Base-by-base conservation (phyloP, 2,113 vertebrate genomes). In the Sylvilagus bachmani region DNA sequence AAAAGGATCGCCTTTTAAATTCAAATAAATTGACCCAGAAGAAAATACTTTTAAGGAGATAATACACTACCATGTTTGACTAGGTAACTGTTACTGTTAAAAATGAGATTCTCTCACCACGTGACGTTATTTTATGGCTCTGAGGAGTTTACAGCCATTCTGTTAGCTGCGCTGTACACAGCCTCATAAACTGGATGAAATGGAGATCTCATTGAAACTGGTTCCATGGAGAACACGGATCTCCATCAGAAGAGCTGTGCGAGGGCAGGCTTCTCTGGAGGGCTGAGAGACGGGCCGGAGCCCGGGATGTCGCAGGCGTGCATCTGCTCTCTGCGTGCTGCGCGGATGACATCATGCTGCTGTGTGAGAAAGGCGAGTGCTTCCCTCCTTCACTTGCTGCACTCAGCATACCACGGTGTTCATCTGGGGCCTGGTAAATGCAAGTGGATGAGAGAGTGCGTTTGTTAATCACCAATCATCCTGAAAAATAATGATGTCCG, bases 401-500 rank as follows among this genome's bases (percentile, higher is more conserved):
- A 58, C 62, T 24, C 71, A 93, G 67, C 86, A 64, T 81, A 89
- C 88, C 73, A 81, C 87, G 85, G 95, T 80, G 91, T 90, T 92
- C 86, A 82, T 96, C 88, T 86, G 78, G 82, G 78, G 66, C 83
- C 96, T 89, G 80, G 55, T 88, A 97, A 93, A 94, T 95, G 74
- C 64, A 89, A 96, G 86, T 79, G 79, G 91, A 94, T 92, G 91
- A 95, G 95, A 94, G 83, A 95, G 95, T 91, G 86, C 82, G 94
- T 94, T 92, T 97, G 91, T 95, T 96, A 97, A 95, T 95, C 89
- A 95, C 74, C 91, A 96, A 94, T 80, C 96, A 96, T 94, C 91
- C 95, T 94, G 86, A 96, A 97, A 97, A 96, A 92, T 96, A 96
- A 97, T 96, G 95, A 97, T 96, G 94, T 95, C 10, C 82, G 10